Evolutionary conservation across 2,113 vertebrate genomes (phyloP).

Genomic region (Papio anubis): DNA sequence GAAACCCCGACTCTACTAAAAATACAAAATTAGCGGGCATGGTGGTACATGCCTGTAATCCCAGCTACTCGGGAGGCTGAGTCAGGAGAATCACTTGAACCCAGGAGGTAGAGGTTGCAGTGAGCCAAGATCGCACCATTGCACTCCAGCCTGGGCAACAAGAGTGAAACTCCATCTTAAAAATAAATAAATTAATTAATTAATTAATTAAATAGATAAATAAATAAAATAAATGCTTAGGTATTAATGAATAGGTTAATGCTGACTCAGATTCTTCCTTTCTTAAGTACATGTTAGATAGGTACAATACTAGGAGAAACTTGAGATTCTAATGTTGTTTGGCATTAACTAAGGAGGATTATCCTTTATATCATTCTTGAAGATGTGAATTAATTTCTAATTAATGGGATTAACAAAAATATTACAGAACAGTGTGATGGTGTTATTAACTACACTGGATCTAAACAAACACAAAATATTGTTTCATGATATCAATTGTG

Average conservation of each 20-base stretch:
- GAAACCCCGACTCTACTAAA: too few relatives aligned
- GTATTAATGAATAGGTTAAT: not conserved
- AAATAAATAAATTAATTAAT: too few relatives aligned
- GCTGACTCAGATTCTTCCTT: not conserved
- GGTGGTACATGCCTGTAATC: too few relatives aligned
- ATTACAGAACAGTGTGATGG: constrained; percentile 38
- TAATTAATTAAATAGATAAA: too few relatives aligned
- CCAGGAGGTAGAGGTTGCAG: too few relatives aligned
- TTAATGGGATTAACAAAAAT: constrained; percentile 64
- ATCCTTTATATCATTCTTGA: not conserved
- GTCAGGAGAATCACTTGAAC: too few relatives aligned
- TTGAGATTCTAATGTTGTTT: not conserved
- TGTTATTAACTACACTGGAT: constrained; percentile 55
- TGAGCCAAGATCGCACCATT: too few relatives aligned
- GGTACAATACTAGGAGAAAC: not conserved
- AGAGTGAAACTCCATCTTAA: too few relatives aligned
- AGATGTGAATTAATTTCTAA: constrained; percentile 22
- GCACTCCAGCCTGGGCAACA: too few relatives aligned
- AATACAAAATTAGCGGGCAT: too few relatives aligned
- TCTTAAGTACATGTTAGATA: not conserved
- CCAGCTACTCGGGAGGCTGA: too few relatives aligned
- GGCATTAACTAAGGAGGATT: not conserved
- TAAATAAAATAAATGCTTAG: not conserved
- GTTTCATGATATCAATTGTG: not conserved
- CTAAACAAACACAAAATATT: not conserved